Percentiles rank a stretch among this genome's conserved stretches.
Evolutionary conservation across 1,140 invertebrate species (phyloP).

Genomic region (Caenorhabditis briggsae): DNA sequence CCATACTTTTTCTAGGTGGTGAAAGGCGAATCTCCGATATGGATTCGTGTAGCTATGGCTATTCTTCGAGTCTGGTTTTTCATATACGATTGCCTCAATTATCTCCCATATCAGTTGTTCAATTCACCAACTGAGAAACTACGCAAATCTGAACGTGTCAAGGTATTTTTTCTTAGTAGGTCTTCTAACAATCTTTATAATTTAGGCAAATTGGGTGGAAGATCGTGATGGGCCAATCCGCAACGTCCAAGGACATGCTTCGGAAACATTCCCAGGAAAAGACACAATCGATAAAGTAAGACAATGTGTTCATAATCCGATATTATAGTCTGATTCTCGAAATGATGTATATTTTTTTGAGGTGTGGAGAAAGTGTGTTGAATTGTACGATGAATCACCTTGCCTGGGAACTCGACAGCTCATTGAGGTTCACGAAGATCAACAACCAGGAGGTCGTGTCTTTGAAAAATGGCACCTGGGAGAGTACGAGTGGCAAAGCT

Average conservation of each 20-base stretch:
- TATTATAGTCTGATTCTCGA: neutral
- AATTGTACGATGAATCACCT: constrained; percentile 60
- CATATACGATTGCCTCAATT: constrained; percentile 65
- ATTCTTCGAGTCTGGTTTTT: constrained; percentile 64
- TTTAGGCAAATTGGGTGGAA: constrained; percentile 63
- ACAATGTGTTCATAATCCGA: neutral
- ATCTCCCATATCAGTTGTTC: constrained; percentile 64
- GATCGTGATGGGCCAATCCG: constrained; percentile 64
- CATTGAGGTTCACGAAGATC: constrained; percentile 91
- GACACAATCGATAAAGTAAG: constrained; percentile 63
- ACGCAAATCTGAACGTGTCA: constrained; percentile 58
- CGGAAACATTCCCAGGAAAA: constrained; percentile 61
- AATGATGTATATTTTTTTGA: neutral
- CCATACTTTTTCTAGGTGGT: constrained; percentile 58
- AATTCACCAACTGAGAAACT: constrained; percentile 63
- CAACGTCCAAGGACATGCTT: constrained; percentile 57
- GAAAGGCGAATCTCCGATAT: constrained; percentile 63
- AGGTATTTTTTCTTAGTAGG: constrained; percentile 24
- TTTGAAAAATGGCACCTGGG: constrained; percentile 97
- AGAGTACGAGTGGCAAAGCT: constrained; percentile 92
- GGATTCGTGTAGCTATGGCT: constrained; percentile 59
- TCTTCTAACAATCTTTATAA: neutral
- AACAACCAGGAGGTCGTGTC: constrained; percentile 90
- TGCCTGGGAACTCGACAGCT: constrained; percentile 89
- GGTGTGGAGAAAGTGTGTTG: constrained; percentile 62